These are phyloP conservation scores for Isotomurus palustris DNA, from an alignment of 2,888 invertebrate species.

Conservation along the genomic window DNA sequence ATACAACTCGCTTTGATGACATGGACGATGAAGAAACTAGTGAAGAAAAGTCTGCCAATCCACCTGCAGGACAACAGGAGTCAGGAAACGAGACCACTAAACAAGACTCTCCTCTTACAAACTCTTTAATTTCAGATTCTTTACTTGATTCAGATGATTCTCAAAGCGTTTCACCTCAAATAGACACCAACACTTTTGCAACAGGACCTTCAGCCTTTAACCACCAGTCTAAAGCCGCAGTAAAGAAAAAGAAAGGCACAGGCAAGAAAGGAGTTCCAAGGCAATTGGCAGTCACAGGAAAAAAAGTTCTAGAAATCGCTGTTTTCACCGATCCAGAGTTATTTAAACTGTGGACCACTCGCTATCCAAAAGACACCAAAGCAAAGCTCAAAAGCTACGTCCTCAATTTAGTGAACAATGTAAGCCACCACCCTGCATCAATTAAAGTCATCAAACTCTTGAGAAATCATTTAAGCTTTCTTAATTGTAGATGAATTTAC, in stretches of 20 bases:
- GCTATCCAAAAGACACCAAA: slow-evolving; percentile 19
- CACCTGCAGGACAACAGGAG: too few species aligned
- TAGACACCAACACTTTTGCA: too few species aligned
- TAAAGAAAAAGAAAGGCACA: not conserved
- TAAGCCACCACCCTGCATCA: too few species aligned
- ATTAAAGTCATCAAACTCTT: too few species aligned
- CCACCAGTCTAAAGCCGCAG: too few species aligned
- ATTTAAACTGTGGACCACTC: slow-evolving; percentile 7
- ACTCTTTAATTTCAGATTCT: too few species aligned
- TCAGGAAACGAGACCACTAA: too few species aligned
- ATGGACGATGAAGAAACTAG: not conserved
- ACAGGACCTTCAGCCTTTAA: too few species aligned
- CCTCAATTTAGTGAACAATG: slow-evolving; percentile 27
- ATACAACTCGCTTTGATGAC: not conserved
- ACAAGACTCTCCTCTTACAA: too few species aligned
- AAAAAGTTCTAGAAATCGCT: slow-evolving; percentile 28
- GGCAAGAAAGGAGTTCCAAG: not conserved
- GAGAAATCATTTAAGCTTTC: too few species aligned
- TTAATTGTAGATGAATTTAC: slow-evolving; percentile 26
- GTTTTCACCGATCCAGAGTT: slow-evolving; percentile 28
- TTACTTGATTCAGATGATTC: too few species aligned
- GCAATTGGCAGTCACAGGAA: not conserved
- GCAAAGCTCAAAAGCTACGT: slow-evolving; percentile 21
- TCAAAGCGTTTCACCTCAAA: too few species aligned
- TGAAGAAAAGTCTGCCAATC: not conserved